A percentile compares a stretch with the other conserved stretches of the same genome.
Conservation (phyloP, 2,888 invertebrate species). For the Lissonota sp. region DNA sequence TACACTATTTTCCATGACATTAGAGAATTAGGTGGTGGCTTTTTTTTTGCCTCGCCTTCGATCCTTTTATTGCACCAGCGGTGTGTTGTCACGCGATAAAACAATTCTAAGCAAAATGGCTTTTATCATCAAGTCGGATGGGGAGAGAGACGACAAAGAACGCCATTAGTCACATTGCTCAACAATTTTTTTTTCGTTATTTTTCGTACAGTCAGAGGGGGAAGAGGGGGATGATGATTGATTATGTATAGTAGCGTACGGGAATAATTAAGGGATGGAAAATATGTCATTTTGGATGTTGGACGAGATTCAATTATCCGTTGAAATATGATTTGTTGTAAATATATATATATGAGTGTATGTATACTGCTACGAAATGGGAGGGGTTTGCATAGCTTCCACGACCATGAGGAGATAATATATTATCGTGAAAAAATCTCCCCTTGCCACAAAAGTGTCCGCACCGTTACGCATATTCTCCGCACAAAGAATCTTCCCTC, state of each 20-base stretch:
- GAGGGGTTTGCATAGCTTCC: slow-evolving; percentile 24
- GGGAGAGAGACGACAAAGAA: neutral
- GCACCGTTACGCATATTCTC: slow-evolving; percentile 47
- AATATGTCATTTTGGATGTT: slow-evolving; percentile 46
- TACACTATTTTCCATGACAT: slow-evolving; percentile 29
- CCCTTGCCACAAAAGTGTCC: slow-evolving; percentile 27
- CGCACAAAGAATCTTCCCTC: slow-evolving; percentile 48
- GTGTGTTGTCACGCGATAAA: slow-evolving; percentile 60
- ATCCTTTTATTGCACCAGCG: slow-evolving; percentile 39
- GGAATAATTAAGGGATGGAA: slow-evolving; percentile 49
- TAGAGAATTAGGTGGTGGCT: slow-evolving; percentile 43
- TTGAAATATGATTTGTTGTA: slow-evolving; percentile 61
- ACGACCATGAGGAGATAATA: slow-evolving; percentile 46
- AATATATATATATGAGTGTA: slow-evolving; percentile 16
- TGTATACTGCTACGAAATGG: slow-evolving; percentile 31
- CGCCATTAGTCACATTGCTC: slow-evolving; percentile 62
- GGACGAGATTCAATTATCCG: slow-evolving; percentile 62
- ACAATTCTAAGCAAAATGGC: slow-evolving; percentile 61
- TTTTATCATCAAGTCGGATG: slow-evolving; percentile 53
- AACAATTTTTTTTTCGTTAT: slow-evolving; percentile 45
- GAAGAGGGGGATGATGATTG: slow-evolving; percentile 52
- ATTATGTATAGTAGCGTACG: slow-evolving; percentile 38
- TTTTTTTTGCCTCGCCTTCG: slow-evolving; percentile 36
- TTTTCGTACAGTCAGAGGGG: slow-evolving; percentile 1
- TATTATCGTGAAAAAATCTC: slow-evolving; percentile 45